phyloP scores from a whole-genome alignment of 1,140 invertebrate genomes.

The Conopomorpha cramerella region DNA sequence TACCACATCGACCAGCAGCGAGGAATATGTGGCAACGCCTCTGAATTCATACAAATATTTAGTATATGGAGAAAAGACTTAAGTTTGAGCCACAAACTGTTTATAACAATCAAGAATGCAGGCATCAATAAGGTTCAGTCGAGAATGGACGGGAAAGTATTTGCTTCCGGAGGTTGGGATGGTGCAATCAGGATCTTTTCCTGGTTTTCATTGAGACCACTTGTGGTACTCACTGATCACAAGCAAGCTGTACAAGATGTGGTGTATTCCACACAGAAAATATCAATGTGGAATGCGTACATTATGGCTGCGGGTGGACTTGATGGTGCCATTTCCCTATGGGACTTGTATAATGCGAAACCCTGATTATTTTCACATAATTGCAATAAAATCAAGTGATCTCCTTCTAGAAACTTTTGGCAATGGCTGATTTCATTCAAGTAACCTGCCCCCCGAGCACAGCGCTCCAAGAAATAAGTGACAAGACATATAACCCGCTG shows the following conservation, averaged over 20 bases:
- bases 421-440: too few species aligned
- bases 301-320: slow-evolving; percentile 75
- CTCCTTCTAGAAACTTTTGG: too few species aligned
- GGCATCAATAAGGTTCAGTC: slow-evolving; percentile 74
- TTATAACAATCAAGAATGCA: slow-evolving; percentile 68
- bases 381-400: too few species aligned
- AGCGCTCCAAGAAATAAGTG: too few species aligned
- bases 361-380: slow-evolving; percentile 15
- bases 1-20: slow-evolving; percentile 66
- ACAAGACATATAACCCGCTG: too few species aligned
- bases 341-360: slow-evolving; percentile 70
- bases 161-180: slow-evolving; percentile 78
- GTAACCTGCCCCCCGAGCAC: too few species aligned
- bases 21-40: slow-evolving; percentile 68
- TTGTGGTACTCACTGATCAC: slow-evolving; percentile 77
- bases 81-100: slow-evolving; percentile 62
- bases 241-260: slow-evolving; percentile 70
- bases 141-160: slow-evolving; percentile 73
- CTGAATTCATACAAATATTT: slow-evolving; percentile 64
- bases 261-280: slow-evolving; percentile 64
- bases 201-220: slow-evolving; percentile 73
- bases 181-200: slow-evolving; percentile 76
- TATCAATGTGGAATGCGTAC: slow-evolving; percentile 68
- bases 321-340: slow-evolving; percentile 73
- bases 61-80: slow-evolving; percentile 61